Evolutionary conservation across 2,888 invertebrate species (phyloP), one percentile per base, ranked within the genome.

Genomic region (Resseliella maxima): DNA sequence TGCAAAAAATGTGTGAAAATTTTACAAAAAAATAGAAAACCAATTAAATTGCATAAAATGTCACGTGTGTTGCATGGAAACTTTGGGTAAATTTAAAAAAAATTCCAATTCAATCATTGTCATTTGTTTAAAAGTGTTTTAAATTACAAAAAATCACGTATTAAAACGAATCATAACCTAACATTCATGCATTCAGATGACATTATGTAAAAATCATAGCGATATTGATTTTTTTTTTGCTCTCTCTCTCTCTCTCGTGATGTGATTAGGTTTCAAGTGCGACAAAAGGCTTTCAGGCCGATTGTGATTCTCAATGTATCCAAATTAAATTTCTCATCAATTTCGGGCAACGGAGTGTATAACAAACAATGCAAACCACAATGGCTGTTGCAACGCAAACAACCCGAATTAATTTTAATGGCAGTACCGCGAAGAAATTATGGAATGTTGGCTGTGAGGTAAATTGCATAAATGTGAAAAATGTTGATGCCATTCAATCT

Each of bases 381-480:
- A 31, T 85, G 41, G 45, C 45, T 88, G 18, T 85, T 87, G 35
- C 87, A 87, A 59, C 18, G 41, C 8, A 41, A n/a, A 8, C 83
- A 83, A 12, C 83, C 38, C 3, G 83, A 83, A 12, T 12, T 83
- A 10, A 83, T 38, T 12, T 83, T 83, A 12, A 83, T 38, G 83
- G 64, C 36, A 88, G 36, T 88, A 38, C 88, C 92, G 90, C 87
- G 92, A 89, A 90, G 95, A 87, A 92, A 92, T 86, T 95, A 95
- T 90, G 95, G 94, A 36, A 94, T 95, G 94, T 89, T 95, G 36
- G 92, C 94, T 0, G 94, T 89, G 2, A 87, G 88, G 88, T 88
- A 86, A 24, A 45, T 36, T 59, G 8, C 1, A 24, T 21, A 8
- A 27, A n/a, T n/a, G n/a, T n/a, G n/a, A n/a, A n/a, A n/a, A n/a